Conservation (phyloP, 1,140 invertebrate genomes). For the Temnothorax nylanderi region DNA sequence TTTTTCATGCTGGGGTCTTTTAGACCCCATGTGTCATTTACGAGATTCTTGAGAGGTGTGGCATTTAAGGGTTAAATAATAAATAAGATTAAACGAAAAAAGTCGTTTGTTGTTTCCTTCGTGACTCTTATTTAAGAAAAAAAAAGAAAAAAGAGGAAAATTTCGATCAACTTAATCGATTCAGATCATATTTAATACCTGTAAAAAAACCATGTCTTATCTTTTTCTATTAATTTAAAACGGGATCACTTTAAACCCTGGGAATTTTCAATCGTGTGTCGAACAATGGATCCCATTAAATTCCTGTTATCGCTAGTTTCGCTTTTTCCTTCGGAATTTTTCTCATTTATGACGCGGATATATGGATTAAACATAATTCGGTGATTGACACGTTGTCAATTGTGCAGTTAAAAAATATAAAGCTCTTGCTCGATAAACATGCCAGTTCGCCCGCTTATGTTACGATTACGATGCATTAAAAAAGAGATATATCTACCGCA, state of each 20-base stretch:
- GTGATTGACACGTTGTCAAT: neutral
- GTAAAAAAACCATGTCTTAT: neutral
- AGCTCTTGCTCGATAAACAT: constrained; percentile 48
- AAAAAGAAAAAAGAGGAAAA: neutral
- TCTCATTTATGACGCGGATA: neutral
- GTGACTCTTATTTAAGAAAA: neutral
- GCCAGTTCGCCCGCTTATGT: constrained; percentile 18
- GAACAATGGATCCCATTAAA: neutral
- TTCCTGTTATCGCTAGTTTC: neutral
- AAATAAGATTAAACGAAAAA: constrained; percentile 18
- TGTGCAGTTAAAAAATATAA: constrained; percentile 46
- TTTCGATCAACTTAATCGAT: constrained; percentile 27
- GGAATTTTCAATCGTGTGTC: neutral
- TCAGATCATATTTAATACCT: neutral
- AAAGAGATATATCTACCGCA: constrained; percentile 6
- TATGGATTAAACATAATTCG: neutral
- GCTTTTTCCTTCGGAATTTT: neutral
- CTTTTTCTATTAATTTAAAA: neutral
- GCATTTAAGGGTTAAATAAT: no score
- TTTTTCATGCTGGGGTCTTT: no score
- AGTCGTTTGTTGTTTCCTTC: neutral
- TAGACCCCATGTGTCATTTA: no score
- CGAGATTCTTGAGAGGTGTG: no score
- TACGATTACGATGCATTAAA: constrained; percentile 43
- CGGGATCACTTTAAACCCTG: neutral